Base-by-base conservation (phyloP, 1,140 invertebrate genomes). In the Drosophila sp. region DNA sequence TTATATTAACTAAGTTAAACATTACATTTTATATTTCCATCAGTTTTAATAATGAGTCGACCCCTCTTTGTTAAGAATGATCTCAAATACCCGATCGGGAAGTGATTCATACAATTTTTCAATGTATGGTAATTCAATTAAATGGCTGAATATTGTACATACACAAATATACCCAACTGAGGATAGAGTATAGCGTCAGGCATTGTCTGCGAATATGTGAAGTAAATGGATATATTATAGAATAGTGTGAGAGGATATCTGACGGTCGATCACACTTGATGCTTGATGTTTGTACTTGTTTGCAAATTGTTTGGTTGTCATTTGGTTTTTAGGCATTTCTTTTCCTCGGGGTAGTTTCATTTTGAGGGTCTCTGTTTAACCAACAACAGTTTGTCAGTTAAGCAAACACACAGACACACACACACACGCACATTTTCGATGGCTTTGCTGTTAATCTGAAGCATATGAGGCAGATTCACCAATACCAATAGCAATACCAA, bases 341-440 rank as follows among this genome's bases (percentile, higher is more conserved):
- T 50, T 53, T 25, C n/a, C n/a, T n/a, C 46, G 41, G 25, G 50
- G 34, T 29, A 48, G 62, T 66, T 63, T 36, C 46, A 56, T 65
- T 73, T 77, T 46, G n/a, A 27, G 53, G 43, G 34, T 29, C 61
- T 75, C 51, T 56, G 54, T 50, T 73, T 72, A 69, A 67, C 67
- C 78, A 84, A 80, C 58, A 75, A 63, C 74, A 61, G 78, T 81
- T 77, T 81, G 78, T 81, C 78, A 81, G 74, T 83, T 82, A 76
- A 58, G 61, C 80, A 83, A 83, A 72, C 72, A 61, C 45, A 69
- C 29, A 3, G 29, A 32, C 29, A 48, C 40, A 25, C 43, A 43
- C 16, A 43, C 27, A 40, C 45, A 38, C 46, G 36, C 38, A 8
- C 13, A 48, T n/a, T 11, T 16, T 7, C 27, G 29, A 82, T 76